These are phyloP conservation scores for Takifugu rubripes DNA, from an alignment of 2,797 vertebrate genomes.

Conservation along the genomic window DNA sequence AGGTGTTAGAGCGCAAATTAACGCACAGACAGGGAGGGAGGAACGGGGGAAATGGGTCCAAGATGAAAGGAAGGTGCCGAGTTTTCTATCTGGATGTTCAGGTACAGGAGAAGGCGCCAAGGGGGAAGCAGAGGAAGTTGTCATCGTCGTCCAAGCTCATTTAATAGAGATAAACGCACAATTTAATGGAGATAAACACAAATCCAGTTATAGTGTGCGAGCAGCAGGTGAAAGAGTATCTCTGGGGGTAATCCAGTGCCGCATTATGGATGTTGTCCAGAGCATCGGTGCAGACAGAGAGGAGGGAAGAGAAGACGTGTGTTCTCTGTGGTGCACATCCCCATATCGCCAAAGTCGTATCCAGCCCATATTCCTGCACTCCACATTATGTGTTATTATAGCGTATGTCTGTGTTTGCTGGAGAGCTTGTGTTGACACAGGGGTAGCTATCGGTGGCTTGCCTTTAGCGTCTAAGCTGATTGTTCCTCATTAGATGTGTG, in stretches of 20 bases:
- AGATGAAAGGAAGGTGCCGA: not conserved
- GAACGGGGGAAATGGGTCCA: not conserved
- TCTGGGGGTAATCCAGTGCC: slow-evolving; percentile 11
- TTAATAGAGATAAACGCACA: slow-evolving; percentile 3
- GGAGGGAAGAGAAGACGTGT: too few relatives aligned
- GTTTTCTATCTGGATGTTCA: not conserved
- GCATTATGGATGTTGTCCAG: slow-evolving; percentile 37
- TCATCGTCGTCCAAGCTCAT: slow-evolving; percentile 6
- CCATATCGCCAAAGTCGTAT: not conserved
- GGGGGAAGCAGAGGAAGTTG: not conserved
- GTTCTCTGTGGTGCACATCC: not conserved
- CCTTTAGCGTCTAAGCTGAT: slow-evolving; percentile 37
- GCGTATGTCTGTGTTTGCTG: slow-evolving; percentile 1
- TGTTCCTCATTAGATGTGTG: slow-evolving; percentile 39
- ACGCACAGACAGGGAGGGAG: not conserved
- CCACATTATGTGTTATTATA: not conserved
- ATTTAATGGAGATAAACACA: slow-evolving; percentile 1
- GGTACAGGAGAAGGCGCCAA: not conserved
- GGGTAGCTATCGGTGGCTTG: slow-evolving; percentile 3
- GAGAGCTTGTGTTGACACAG: not conserved
- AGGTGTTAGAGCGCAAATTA: slow-evolving; percentile 1
- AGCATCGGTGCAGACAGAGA: slow-evolving; percentile 9
- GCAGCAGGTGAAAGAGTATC: slow-evolving; percentile 21
- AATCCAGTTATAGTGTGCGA: not conserved
- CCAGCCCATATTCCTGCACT: not conserved